Evolutionary conservation across 2,113 vertebrate genomes (phyloP).

Genomic region (Xenopus borealis): DNA sequence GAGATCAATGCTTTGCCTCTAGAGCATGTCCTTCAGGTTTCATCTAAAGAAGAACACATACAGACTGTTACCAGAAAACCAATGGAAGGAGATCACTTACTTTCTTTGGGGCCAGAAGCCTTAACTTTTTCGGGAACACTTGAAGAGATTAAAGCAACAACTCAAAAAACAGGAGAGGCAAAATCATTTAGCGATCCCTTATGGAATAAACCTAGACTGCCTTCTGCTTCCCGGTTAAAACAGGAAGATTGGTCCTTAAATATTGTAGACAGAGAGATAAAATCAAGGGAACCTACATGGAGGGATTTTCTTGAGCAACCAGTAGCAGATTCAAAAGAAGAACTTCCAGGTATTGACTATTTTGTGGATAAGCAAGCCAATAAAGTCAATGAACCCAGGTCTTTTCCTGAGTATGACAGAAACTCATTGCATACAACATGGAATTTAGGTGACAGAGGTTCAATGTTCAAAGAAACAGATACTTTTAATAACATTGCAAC

Average conservation of each 20-base stretch:
- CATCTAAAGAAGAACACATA: slow-evolving; percentile 11
- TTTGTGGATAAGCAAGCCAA: background rate
- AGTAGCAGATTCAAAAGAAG: slow-evolving; percentile 32
- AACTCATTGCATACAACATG: slow-evolving; percentile 14
- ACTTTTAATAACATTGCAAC: background rate
- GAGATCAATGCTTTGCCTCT: slow-evolving; percentile 32
- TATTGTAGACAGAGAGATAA: slow-evolving; percentile 26
- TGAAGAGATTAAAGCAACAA: background rate
- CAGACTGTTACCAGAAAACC: slow-evolving; percentile 17
- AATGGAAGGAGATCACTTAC: background rate
- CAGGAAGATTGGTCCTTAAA: slow-evolving; percentile 31
- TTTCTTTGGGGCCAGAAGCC: background rate
- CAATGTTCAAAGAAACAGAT: background rate
- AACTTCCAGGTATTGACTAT: background rate
- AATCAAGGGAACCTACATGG: slow-evolving; percentile 11
- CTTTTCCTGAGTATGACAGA: slow-evolving; percentile 9
- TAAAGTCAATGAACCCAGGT: background rate
- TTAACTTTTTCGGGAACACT: background rate
- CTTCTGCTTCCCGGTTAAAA: background rate
- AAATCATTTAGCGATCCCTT: background rate
- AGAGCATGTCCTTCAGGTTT: slow-evolving; percentile 4
- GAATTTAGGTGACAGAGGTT: background rate
- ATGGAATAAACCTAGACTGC: background rate
- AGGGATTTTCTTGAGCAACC: slow-evolving; percentile 7
- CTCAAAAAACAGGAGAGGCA: background rate